Evolutionary conservation across 2,888 invertebrate genomes (phyloP).

Genomic region (Laothoe populi): DNA sequence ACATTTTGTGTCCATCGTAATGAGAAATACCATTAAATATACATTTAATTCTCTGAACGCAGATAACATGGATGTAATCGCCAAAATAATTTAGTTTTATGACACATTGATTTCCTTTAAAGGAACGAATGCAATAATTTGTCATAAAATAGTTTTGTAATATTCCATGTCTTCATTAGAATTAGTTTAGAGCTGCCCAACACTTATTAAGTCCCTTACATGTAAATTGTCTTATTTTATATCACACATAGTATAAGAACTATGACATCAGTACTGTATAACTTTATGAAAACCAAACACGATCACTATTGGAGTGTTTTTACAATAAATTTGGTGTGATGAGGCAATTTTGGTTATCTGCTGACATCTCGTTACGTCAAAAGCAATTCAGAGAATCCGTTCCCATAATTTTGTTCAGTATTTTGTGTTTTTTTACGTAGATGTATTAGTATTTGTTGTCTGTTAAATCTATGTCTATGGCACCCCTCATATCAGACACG

Average conservation of each 20-base stretch:
- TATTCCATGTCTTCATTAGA: not conserved
- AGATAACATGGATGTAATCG: not conserved
- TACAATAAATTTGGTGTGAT: too few relatives aligned
- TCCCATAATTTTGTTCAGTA: too few relatives aligned
- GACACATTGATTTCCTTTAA: not conserved
- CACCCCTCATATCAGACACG: not conserved
- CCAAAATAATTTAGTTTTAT: slow-evolving; percentile 6
- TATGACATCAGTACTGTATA: too few relatives aligned
- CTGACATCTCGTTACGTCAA: too few relatives aligned
- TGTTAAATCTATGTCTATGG: not conserved
- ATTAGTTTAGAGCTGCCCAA: not conserved
- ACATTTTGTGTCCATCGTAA: slow-evolving; percentile 5
- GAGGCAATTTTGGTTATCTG: too few relatives aligned
- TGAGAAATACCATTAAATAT: slow-evolving; percentile 8
- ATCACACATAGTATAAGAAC: too few relatives aligned
- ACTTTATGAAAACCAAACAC: too few relatives aligned
- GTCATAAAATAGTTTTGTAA: not conserved
- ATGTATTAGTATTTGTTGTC: too few relatives aligned
- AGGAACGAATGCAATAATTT: not conserved
- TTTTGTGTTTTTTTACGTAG: too few relatives aligned
- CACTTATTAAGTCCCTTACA: not conserved
- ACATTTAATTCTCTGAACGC: not conserved
- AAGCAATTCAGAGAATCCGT: too few relatives aligned
- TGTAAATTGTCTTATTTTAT: not conserved
- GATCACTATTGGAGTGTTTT: too few relatives aligned